Percentiles rank a stretch among this genome's conserved stretches.
phyloP scores from a whole-genome alignment of 2,113 vertebrate genomes.

The Ammospiza nelsoni region DNA sequence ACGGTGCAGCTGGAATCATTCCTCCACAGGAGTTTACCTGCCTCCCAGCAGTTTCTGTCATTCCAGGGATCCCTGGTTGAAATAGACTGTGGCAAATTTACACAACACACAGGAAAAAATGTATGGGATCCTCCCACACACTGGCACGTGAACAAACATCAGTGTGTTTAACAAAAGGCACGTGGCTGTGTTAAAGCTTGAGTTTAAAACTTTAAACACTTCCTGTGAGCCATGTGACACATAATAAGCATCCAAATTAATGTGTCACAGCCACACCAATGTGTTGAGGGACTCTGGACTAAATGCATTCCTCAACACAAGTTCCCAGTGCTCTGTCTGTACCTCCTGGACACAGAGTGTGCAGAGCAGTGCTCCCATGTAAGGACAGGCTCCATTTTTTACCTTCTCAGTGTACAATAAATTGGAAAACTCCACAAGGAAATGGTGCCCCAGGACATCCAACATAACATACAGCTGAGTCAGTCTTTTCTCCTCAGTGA shows the following conservation, averaged over 20 bases:
- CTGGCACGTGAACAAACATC: neutral
- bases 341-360: neutral
- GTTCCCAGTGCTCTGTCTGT: neutral
- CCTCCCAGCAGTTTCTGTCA: neutral
- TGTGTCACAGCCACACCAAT: neutral
- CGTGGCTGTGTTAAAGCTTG: neutral
- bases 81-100: neutral
- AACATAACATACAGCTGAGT: neutral
- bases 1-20: neutral
- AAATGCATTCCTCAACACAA: neutral
- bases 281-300: neutral
- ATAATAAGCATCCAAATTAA: neutral
- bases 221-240: neutral
- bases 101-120: neutral
- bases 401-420: neutral
- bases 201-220: neutral
- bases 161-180: neutral
- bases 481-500: neutral
- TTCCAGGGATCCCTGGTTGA: neutral
- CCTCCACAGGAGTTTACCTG: neutral
- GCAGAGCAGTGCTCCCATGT: neutral
- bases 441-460: neutral
- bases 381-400: neutral
- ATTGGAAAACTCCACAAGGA: neutral
- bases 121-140: neutral